phyloP scores from a whole-genome alignment of 2,113 vertebrate species.

The Clarias macrocephalus region DNA sequence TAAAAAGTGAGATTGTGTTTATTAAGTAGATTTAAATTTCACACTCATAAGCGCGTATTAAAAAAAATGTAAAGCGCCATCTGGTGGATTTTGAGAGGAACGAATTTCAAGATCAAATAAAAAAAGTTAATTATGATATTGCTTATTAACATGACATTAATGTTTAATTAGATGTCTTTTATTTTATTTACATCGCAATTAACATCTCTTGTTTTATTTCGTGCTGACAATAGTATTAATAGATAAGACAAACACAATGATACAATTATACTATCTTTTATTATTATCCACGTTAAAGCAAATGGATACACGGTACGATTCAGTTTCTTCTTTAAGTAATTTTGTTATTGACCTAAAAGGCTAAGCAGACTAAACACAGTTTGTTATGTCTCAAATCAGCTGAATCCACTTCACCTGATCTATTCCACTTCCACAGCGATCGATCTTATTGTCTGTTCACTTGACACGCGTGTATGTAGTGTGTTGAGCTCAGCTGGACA shows the following conservation, averaged over 20 bases:
- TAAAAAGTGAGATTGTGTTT: too few species aligned
- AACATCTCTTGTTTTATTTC: neutral
- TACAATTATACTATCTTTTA: neutral
- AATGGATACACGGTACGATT: neutral
- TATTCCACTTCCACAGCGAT: neutral
- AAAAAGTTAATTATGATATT: too few species aligned
- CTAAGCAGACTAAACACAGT: neutral
- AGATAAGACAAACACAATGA: neutral
- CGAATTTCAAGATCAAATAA: too few species aligned
- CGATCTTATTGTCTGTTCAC: neutral
- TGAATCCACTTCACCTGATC: neutral
- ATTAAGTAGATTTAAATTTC: too few species aligned
- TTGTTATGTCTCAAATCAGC: neutral
- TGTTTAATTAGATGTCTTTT: neutral
- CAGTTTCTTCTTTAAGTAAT: neutral
- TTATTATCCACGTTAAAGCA: neutral
- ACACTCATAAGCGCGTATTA: too few species aligned
- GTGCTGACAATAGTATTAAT: neutral
- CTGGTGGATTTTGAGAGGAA: too few species aligned
- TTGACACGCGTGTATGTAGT: conserved; percentile 15
- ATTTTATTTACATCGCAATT: neutral
- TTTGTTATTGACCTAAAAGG: neutral
- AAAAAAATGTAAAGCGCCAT: too few species aligned
- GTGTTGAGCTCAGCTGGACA: conserved; percentile 4
- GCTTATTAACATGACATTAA: neutral